A percentile compares a stretch with the other conserved stretches of the same genome.
Conservation (phyloP, 2,888 invertebrate genomes). For the Nephrotoma flavescens region DNA sequence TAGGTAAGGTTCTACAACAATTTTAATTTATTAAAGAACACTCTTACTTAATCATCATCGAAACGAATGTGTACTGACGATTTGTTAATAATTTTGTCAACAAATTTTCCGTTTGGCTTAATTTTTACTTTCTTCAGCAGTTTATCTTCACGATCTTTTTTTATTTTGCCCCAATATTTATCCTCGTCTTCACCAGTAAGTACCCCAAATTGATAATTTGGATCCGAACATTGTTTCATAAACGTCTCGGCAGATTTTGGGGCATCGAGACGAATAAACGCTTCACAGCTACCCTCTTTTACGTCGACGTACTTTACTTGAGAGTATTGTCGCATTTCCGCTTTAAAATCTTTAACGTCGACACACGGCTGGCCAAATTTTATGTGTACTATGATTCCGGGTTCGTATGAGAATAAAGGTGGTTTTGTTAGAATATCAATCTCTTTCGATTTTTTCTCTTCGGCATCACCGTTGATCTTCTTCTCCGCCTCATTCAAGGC, state of each 20-base stretch:
- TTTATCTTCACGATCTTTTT: constrained; percentile 36
- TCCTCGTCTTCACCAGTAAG: constrained; percentile 52
- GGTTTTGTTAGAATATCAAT: constrained; percentile 21
- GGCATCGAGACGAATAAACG: constrained; percentile 49
- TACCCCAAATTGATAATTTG: constrained; percentile 29
- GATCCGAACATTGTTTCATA: constrained; percentile 20
- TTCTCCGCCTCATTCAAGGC: constrained; percentile 13
- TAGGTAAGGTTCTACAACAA: too few relatives aligned
- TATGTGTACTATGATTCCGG: constrained; percentile 57
- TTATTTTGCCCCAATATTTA: constrained; percentile 67
- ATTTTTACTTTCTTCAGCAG: constrained; percentile 25
- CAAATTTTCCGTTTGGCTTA: constrained; percentile 15
- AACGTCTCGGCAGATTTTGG: constrained; percentile 32
- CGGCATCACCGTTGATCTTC: constrained; percentile 13
- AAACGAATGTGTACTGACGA: constrained; percentile 26
- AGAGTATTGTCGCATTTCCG: constrained; percentile 42
- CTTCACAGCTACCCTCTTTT: constrained; percentile 50
- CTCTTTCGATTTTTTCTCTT: constrained; percentile 10
- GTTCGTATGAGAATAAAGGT: constrained; percentile 33
- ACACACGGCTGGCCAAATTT: constrained; percentile 48
- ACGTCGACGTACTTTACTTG: constrained; percentile 69
- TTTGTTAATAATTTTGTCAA: constrained; percentile 24
- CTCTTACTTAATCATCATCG: constrained; percentile 20
- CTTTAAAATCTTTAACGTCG: constrained; percentile 52
- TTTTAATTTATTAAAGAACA: too few relatives aligned